Base-by-base conservation (phyloP, 1,140 invertebrate species). In the Amphibalanus amphitrite region DNA sequence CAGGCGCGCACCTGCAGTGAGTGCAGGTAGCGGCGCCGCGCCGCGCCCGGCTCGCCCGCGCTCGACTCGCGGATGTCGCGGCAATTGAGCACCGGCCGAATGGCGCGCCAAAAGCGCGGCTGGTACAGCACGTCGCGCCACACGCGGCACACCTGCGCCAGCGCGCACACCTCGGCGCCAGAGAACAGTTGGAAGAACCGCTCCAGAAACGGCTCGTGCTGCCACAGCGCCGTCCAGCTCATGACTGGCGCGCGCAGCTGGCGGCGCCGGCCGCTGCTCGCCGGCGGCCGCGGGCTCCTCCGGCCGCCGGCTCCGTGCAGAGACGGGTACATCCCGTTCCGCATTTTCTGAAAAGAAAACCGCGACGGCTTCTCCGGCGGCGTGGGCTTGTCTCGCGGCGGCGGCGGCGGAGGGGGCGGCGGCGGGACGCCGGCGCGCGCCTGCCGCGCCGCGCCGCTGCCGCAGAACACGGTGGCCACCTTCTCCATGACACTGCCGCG, bases 111-210 rank as follows among this genome's bases (percentile, higher is more conserved):
- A 81, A 89, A 91, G 67, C 86, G 83, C 0, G 90, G 90, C 29
- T 89, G 85, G 79, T 95, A 95, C 29, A 95, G 81, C 69, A 93
- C 83, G 76, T 93, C 90, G 72, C 91, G 84, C 93, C 93, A 95
- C 78, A 86, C 84, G 73, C 85, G 84, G 80, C 92, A 94, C 47
- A 89, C 87, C 82, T 91, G 89, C 26, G 91, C 89, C 74, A 95
- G 82, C 10, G 85, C 81, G 67, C 88, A 85, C 72, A 91, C 83
- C 75, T 96, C 93, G 47, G 74, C 73, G 26, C 73, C 72, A 13
- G 85, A 87, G 78, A 95, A 94, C 78, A 93, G 94, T 25, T 87
- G 82, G 81, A 95, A 95, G 81, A 95, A 92, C 73, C 85, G 84
- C 29, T 84, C 84, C 17, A 95, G 84, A 80, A 95, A 95, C 73